Base-by-base conservation (phyloP, 1,140 invertebrate species). In the Drosophila funebris region DNA sequence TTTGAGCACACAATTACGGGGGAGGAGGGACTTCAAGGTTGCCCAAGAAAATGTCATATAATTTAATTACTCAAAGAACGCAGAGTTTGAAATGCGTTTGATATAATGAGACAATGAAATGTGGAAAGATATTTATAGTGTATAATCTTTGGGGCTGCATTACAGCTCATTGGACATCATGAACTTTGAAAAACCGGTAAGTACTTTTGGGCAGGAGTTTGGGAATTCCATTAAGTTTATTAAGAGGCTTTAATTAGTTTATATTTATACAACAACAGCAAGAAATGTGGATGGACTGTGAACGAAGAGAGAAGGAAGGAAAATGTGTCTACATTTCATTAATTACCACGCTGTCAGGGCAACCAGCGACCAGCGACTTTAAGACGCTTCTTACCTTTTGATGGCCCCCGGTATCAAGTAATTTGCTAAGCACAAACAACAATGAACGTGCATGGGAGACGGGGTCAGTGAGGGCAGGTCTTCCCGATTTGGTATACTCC, bases 211-310 rank as follows among this genome's bases (percentile, higher is more conserved):
- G 3, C 14, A 7, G 16, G 9, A 24, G 43, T 16, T 1, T 11
- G 48, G 9, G 46, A 66, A 74, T 77, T 81, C 82, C 77, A 84
- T 85, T 87, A 87, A 78, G 78, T 87, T 87, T 85, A 87, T 85
- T 85, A 85, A 85, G 78, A 46, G 48, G 70, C 78, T 74, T 85
- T 85, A 87, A 85, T 85, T 85, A 85, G 82, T 87, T 87, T 71
- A 79, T 60, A 64, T 39, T 63, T 14, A 53, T 6, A 31, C 24
- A 31, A 27, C 11, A 29, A 48, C 20, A 48, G 27, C 44, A 24
- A 24, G 37, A 29, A 24, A 27, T 68, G 44, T 57, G 41, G 64
- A 44, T 36, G 44, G 14, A 66, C 37, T 13, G 22, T 20, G 41
- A 33, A 13, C n/a, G 60, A 16, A 41, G 18, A 48, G 44, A 39